A percentile compares a stretch with the other conserved stretches of the same genome.
Conservation (phyloP, 2,113 vertebrate species). For the Numenius arquata region DNA sequence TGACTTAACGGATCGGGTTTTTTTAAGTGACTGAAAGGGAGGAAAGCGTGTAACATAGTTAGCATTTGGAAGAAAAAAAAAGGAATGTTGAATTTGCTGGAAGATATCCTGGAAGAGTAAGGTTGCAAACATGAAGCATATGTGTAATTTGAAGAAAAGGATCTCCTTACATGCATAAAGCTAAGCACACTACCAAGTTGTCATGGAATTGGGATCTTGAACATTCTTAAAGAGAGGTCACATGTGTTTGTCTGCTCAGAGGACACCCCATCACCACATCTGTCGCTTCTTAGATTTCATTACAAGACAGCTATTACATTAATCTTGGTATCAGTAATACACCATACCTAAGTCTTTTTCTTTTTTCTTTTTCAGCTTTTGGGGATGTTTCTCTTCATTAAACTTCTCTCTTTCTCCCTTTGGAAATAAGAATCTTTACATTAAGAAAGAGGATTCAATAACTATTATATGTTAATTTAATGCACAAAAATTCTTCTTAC, state of each 20-base stretch:
- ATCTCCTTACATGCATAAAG: background rate
- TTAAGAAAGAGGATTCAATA: background rate
- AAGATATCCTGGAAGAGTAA: slow-evolving; percentile 4
- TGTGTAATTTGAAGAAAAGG: slow-evolving; percentile 10
- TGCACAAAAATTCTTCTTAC: background rate
- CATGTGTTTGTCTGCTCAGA: background rate
- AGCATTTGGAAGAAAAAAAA: background rate
- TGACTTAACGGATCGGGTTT: background rate
- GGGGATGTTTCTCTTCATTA: background rate
- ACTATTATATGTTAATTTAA: background rate
- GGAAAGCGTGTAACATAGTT: background rate
- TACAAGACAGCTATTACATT: background rate
- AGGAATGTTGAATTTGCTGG: slow-evolving; percentile 14
- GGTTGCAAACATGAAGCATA: slow-evolving; percentile 5
- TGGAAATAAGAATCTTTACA: background rate
- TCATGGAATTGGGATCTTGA: background rate
- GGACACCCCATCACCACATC: background rate
- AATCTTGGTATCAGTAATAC: background rate
- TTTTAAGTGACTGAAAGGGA: slow-evolving; percentile 2
- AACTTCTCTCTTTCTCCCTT: background rate
- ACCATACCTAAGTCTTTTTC: background rate
- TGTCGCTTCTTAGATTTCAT: background rate
- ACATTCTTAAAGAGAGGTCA: background rate
- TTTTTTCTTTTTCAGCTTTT: background rate
- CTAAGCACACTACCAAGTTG: background rate